Conservation (phyloP, 2,888 invertebrate genomes). For the Drosophila rellima region DNA sequence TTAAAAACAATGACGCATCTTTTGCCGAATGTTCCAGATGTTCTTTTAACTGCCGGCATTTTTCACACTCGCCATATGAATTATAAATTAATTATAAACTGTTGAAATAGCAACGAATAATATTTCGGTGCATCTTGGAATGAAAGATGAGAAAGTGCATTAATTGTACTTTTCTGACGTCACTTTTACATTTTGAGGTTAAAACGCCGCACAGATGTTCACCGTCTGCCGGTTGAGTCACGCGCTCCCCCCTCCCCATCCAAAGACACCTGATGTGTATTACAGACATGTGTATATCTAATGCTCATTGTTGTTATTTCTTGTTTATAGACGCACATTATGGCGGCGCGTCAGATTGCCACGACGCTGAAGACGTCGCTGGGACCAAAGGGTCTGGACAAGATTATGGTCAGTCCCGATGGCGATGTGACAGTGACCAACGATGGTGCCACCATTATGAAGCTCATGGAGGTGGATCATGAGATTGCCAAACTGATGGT, state of each 20-base stretch:
- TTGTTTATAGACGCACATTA: constrained; percentile 95
- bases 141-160: neutral
- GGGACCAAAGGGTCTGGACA: constrained; percentile 98
- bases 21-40: constrained; percentile 70
- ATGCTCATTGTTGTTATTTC: neutral
- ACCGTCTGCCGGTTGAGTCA: constrained; percentile 69
- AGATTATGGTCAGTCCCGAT: constrained; percentile 98
- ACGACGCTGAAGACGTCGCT: constrained; percentile 96
- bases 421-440: constrained; percentile 99
- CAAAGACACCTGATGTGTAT: neutral
- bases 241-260: constrained; percentile 47
- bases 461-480: constrained; percentile 99
- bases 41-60: constrained; percentile 57
- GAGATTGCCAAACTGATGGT: constrained; percentile 99
- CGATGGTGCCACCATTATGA: constrained; percentile 99
- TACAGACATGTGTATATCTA: neutral
- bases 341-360: constrained; percentile 97
- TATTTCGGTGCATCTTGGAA: neutral
- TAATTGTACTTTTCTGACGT: too few relatives aligned
- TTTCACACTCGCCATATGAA: neutral
- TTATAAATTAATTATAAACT: neutral
- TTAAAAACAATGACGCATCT: constrained; percentile 60
- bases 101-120: neutral
- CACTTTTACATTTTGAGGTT: constrained; percentile 74
- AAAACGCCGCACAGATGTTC: constrained; percentile 76